Conservation (phyloP, 92 coral and sea anemone genomes). For the Pocillopora meandrina region DNA sequence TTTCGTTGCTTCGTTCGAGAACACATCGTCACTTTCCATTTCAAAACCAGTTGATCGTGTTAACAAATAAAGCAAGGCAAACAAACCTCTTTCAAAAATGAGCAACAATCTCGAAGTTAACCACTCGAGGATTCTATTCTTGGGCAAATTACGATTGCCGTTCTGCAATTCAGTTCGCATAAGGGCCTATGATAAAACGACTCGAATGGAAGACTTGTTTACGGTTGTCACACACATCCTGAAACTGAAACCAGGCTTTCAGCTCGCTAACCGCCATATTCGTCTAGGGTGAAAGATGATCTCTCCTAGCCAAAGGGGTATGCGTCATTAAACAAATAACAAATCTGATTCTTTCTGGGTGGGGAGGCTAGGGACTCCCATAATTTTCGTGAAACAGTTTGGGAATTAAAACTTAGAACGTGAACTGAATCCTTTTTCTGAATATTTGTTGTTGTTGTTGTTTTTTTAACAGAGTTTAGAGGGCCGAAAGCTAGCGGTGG, state of each 20-base stretch:
- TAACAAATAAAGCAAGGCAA: constrained; percentile 18
- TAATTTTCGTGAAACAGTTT: too few relatives aligned
- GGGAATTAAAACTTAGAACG: too few relatives aligned
- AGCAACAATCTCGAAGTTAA: constrained; percentile 25
- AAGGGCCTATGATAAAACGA: constrained; percentile 4
- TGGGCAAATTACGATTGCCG: neutral
- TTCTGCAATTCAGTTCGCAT: constrained; percentile 19
- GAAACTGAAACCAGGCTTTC: constrained; percentile 10
- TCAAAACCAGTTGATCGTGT: neutral
- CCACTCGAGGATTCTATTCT: constrained; percentile 23
- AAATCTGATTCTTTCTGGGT: neutral
- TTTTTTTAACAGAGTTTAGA: too few relatives aligned
- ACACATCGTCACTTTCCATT: constrained; percentile 49
- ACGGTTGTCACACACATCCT: neutral
- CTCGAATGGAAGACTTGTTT: constrained; percentile 23
- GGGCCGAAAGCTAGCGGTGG: too few relatives aligned
- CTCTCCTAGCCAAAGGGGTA: neutral
- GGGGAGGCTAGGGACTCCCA: neutral
- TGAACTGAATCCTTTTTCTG: too few relatives aligned
- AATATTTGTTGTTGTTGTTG: too few relatives aligned
- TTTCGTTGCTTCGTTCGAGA: constrained; percentile 10
- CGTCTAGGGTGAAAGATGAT: constrained; percentile 13
- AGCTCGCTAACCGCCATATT: constrained; percentile 18
- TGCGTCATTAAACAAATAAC: constrained; percentile 9
- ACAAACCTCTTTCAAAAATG: constrained; percentile 28